Evolutionary conservation across 1,140 invertebrate species (phyloP).

Genomic region (Drosophila micromelanica): DNA sequence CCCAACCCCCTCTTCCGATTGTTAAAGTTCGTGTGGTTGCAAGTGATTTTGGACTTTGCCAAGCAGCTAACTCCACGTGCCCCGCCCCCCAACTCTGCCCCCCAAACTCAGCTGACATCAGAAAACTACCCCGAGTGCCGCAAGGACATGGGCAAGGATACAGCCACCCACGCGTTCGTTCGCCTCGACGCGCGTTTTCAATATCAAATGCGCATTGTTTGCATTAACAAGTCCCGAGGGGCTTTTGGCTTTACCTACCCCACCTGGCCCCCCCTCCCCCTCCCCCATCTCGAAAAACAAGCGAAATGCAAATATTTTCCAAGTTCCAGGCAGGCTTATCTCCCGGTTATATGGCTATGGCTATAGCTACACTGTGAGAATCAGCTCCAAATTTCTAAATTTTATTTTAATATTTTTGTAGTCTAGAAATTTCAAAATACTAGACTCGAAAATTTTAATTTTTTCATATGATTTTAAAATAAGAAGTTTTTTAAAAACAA

Average conservation of each 20-base stretch:
- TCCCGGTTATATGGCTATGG: constrained; percentile 13
- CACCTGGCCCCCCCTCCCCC: constrained; percentile 36
- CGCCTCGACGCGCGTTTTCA: constrained; percentile 50
- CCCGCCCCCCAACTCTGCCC: neutral
- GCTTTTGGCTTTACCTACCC: constrained; percentile 60
- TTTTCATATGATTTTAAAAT: too few species aligned
- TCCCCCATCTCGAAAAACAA: constrained; percentile 29
- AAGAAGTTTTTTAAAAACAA: too few species aligned
- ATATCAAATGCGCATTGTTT: constrained; percentile 81
- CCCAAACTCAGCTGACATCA: neutral
- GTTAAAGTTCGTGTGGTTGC: constrained; percentile 64
- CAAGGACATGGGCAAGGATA: constrained; percentile 18
- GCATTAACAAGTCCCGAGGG: constrained; percentile 80
- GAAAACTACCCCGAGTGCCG: constrained; percentile 60
- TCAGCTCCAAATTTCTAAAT: too few species aligned
- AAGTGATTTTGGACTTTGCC: constrained; percentile 63
- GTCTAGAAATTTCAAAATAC: too few species aligned
- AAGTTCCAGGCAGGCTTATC: constrained; percentile 38
- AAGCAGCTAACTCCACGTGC: neutral
- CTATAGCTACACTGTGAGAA: too few species aligned
- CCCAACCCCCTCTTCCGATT: neutral
- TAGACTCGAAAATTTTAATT: too few species aligned
- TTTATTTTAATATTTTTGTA: too few species aligned
- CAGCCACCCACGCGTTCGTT: constrained; percentile 14
- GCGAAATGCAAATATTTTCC: constrained; percentile 75